Conservation (phyloP, 2,797 vertebrate genomes). For the Molossus molossus region DNA sequence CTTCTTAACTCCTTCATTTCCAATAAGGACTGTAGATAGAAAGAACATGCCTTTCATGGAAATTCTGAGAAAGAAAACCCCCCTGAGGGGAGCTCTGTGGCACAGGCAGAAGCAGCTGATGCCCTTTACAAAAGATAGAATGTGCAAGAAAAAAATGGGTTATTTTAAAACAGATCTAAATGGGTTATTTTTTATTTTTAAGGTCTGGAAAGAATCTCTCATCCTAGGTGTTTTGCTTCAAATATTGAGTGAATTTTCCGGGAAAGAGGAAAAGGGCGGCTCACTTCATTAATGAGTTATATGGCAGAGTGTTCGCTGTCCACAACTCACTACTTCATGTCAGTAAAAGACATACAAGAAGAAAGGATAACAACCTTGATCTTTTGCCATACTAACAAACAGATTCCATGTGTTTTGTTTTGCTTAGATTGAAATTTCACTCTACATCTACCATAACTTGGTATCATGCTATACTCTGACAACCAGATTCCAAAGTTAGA, state of each 20-base stretch:
- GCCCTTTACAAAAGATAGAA: neutral
- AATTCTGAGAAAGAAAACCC: constrained; percentile 69
- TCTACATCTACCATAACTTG: constrained; percentile 42
- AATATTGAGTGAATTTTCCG: constrained; percentile 56
- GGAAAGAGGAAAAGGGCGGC: constrained; percentile 3
- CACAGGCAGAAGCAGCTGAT: neutral
- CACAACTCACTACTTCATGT: neutral
- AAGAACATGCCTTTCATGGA: constrained; percentile 75
- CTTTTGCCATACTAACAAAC: neutral
- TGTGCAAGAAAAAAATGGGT: constrained; percentile 46
- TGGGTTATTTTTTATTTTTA: constrained; percentile 30
- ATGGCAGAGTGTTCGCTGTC: neutral
- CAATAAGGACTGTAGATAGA: constrained; percentile 92
- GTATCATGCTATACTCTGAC: neutral
- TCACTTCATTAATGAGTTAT: neutral
- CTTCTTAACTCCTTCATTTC: constrained; percentile 96
- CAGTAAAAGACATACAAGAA: neutral
- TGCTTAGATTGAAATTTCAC: constrained; percentile 5
- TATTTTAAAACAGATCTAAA: constrained; percentile 20
- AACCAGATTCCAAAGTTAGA: constrained; percentile 56
- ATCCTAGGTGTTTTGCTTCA: constrained; percentile 22
- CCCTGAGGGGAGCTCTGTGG: neutral
- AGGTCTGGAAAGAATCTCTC: constrained; percentile 42
- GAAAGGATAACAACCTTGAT: too few relatives aligned
- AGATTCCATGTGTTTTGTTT: constrained; percentile 21